Evolutionary conservation across 1,140 invertebrate species (phyloP), one percentile per base, ranked within the genome.

Genomic region (Monomorium pharaonis): DNA sequence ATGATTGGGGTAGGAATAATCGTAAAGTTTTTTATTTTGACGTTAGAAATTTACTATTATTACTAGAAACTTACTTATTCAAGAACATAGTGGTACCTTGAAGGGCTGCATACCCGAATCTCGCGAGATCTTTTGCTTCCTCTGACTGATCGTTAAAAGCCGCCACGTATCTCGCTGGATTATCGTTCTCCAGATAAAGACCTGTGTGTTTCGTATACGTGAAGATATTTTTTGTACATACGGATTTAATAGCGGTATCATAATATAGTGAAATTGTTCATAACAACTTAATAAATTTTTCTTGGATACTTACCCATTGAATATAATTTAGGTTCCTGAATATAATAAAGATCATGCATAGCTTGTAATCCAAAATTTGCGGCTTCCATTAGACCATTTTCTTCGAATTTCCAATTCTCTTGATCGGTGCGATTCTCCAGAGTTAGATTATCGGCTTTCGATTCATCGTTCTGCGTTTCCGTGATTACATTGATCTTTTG

Each of bases 101-200:
- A 2, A 97, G 93, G 0, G 96, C 95, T 0, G 97, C 97, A 89
- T 97, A 97, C 1, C 97, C 97, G 81, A 96, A 97, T 88, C 95
- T 95, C n/a, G 97, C 96, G 62, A 97, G 95, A 47, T 95, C 94
- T 80, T 96, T 95, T 2, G 97, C 96, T 88, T 96, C 96, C 56
- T 96, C 95, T 1, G 96, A 96, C 56, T 97, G 97, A 63, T 96
- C 96, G 91, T 97, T 97, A 94, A 98, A 97, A 4, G 96, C 96
- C 3, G 97, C 97, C 37, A 98, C 96, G 91, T 96, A 97, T n/a
- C 95, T 95, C 1, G 97, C 97, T n/a, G 97, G 97, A 91, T 97
- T 96, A 76, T 96, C 96, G 21, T 95, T 92, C 18, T 96, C 94
- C n/a, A 98, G 92, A 92, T 95, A 96, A 30, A 97, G 91, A 78